Percentiles rank a stretch among this genome's conserved stretches.
phyloP scores from a whole-genome alignment of 2,113 vertebrate genomes.

The Crotalus tigris region DNA sequence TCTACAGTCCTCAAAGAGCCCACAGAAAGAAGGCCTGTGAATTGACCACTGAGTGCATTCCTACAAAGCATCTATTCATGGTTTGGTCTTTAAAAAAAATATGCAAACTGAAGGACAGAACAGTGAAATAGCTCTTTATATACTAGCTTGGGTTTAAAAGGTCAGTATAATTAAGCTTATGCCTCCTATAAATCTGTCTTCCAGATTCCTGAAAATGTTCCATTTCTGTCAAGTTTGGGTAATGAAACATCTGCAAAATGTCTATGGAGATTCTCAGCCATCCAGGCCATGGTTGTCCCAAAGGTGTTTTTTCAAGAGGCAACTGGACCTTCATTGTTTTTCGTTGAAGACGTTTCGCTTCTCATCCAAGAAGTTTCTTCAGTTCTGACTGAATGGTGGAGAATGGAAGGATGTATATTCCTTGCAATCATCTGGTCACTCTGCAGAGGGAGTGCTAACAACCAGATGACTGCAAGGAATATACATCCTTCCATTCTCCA shows the following conservation, averaged over 20 bases:
- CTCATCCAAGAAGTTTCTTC: neutral
- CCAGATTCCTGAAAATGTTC: neutral
- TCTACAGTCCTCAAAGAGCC: slow-evolving; percentile 55
- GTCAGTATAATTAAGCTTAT: slow-evolving; percentile 45
- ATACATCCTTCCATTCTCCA: neutral
- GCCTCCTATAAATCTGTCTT: slow-evolving; percentile 25
- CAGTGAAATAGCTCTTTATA: slow-evolving; percentile 68
- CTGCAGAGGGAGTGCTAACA: neutral
- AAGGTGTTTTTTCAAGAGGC: neutral
- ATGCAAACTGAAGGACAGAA: slow-evolving; percentile 59
- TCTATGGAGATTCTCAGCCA: neutral
- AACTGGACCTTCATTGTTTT: neutral
- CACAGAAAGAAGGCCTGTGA: slow-evolving; percentile 64
- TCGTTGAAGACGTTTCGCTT: neutral
- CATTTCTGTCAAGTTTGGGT: neutral
- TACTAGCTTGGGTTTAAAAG: slow-evolving; percentile 66
- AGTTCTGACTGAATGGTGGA: neutral
- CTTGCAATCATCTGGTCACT: neutral
- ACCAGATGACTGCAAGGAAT: too few species aligned
- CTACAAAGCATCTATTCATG: slow-evolving; percentile 71
- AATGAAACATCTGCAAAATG: neutral
- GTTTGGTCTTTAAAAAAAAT: slow-evolving; percentile 43
- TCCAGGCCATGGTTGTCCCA: neutral
- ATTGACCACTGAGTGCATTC: slow-evolving; percentile 69
- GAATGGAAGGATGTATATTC: neutral